phyloP scores from a whole-genome alignment of 2,797 vertebrate genomes.

The Labeo calbasu region DNA sequence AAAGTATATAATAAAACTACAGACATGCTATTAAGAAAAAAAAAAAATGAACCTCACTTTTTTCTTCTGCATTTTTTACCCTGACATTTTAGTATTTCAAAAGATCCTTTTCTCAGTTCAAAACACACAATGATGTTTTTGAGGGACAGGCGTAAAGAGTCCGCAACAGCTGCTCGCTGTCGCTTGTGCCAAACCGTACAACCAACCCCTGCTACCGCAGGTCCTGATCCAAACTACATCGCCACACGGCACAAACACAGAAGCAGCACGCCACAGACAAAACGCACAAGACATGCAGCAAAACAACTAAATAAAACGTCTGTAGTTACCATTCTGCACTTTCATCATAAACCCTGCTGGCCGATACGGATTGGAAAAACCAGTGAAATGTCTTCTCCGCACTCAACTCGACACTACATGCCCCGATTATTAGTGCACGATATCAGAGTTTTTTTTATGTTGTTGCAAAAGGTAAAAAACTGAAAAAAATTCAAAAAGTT shows the following conservation, averaged over 20 bases:
- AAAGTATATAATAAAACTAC: neutral
- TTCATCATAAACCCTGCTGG: conserved; percentile 84
- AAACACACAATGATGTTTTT: conserved; percentile 41
- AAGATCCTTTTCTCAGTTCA: neutral
- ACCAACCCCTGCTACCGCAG: conserved; percentile 23
- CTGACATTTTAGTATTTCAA: conserved; percentile 6
- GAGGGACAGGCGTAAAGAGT: conserved; percentile 27
- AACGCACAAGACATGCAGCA: conserved; percentile 58
- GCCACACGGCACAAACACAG: conserved; percentile 45
- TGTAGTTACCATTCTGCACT: conserved; percentile 91
- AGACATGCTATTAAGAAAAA: neutral
- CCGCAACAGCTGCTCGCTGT: conserved; percentile 36
- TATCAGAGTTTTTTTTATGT: neutral
- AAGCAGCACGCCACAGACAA: conserved; percentile 41
- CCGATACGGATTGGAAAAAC: conserved; percentile 59
- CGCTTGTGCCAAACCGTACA: conserved; percentile 43
- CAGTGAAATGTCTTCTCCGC: conserved; percentile 57
- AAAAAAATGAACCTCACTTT: neutral
- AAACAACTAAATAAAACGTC: conserved; percentile 57
- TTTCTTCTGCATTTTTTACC: neutral
- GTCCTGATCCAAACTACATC: conserved; percentile 37
- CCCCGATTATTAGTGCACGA: conserved; percentile 30
- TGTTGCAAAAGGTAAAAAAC: conserved; percentile 22
- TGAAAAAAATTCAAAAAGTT: conserved; percentile 13
- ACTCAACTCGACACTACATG: conserved; percentile 44